Percentiles rank a stretch among this genome's conserved stretches.
These are phyloP conservation scores for Borostomias antarcticus DNA, from an alignment of 2,797 vertebrate genomes.

Conservation along the genomic window DNA sequence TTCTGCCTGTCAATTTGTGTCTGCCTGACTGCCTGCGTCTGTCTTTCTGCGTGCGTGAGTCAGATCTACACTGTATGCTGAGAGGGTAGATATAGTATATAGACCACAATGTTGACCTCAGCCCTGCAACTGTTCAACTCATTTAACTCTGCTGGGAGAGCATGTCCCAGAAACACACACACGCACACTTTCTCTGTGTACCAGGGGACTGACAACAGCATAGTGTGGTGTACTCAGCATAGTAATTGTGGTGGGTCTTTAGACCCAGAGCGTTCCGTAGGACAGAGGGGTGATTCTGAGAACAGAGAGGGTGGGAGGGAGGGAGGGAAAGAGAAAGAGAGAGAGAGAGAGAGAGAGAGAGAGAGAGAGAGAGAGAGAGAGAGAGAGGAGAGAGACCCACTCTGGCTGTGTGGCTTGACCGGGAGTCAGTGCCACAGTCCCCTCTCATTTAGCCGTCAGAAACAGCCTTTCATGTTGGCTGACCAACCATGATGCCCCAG, in stretches of 20 bases:
- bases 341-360: too few relatives aligned
- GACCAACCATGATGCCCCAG: constrained; percentile 29
- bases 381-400: too few relatives aligned
- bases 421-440: constrained; percentile 45
- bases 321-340: too few relatives aligned
- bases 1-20: neutral
- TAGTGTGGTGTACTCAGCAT: constrained; percentile 40
- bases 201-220: constrained; percentile 45
- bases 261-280: constrained; percentile 55
- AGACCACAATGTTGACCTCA: constrained; percentile 26
- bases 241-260: constrained; percentile 64
- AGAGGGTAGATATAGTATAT: too few relatives aligned
- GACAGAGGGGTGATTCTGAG: constrained; percentile 31
- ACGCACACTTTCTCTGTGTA: constrained; percentile 23
- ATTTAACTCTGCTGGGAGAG: constrained; percentile 26
- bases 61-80: too few relatives aligned
- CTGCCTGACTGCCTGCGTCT: neutral
- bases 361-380: too few relatives aligned
- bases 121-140: constrained; percentile 31
- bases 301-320: too few relatives aligned
- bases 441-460: constrained; percentile 48
- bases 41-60: neutral
- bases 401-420: constrained; percentile 46
- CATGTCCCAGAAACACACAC: constrained; percentile 9
- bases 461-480: constrained; percentile 49